Base-by-base conservation (phyloP, 2,797 vertebrate genomes). In the Echeneis naucrates region DNA sequence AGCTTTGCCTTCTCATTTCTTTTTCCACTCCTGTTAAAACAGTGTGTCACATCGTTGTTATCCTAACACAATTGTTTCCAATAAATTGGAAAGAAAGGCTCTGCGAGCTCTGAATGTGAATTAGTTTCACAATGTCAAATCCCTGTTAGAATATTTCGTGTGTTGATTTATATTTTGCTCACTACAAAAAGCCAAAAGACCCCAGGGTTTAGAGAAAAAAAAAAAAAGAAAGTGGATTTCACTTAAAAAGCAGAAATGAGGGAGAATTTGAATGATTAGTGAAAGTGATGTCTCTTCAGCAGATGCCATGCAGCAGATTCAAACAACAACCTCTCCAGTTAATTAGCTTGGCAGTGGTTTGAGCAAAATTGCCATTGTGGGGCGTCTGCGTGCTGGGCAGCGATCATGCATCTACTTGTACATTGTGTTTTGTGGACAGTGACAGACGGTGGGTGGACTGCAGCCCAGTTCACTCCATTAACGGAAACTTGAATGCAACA, bases 331-430 rank as follows among this genome's bases (percentile, higher is more conserved):
- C 58, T 67, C 60, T 86, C 45, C 23, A 48, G 48, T 58, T 83
- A 81, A 84, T 86, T 78, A 81, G 68, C 65, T 76, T 63, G 71
- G 64, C 65, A 38, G 68, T 14, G 72, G 55, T 72, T 79, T 61
- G 72, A 53, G 30, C 44, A 35, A 60, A 58, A 61, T 67, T 55
- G 50, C 19, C 48, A 14, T 54, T 57, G 47, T 69, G 51, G 48
- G 44, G 53, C 0, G 42, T 59, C 10, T 63, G 4, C 27, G 19
- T 58, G 45, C 59, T 42, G 48, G 59, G 24, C 56, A 40, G 55
- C 4, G 4, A n/a, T 44, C 52, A 37, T 19, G n/a, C 5, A 5
- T 42, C 33, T 21, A 19, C 3, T 19, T 40, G 42, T 37, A 64
- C 50, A 1, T 50, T 3, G 37, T 63, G 59, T 56, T 26, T 33